Evolutionary conservation across 2,113 vertebrate genomes (phyloP).

Genomic region (Tragelaphus buxtoni): DNA sequence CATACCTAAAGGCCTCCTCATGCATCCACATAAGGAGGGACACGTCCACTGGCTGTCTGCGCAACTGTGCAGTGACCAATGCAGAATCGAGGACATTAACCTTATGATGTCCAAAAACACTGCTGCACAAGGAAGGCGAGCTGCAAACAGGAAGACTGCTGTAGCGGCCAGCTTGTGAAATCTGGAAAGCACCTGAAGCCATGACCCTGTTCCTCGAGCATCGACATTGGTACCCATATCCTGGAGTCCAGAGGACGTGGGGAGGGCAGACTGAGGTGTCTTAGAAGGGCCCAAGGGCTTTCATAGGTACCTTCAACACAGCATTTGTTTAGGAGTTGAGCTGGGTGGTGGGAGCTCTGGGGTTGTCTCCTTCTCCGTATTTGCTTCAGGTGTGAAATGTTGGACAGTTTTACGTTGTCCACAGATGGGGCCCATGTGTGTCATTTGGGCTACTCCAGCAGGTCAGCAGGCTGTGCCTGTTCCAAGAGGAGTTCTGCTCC

Average conservation of each 20-base stretch:
- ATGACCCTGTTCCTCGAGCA: rapidly evolving
- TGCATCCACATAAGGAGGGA: neutral
- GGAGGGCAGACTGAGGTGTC: neutral
- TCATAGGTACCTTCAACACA: neutral
- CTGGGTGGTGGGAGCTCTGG: neutral
- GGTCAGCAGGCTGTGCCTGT: neutral
- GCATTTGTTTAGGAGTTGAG: neutral
- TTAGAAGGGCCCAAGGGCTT: neutral
- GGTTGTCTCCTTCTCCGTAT: neutral
- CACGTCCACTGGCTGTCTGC: rapidly evolving
- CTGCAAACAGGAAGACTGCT: neutral
- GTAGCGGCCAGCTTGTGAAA: too few relatives aligned
- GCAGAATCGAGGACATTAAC: neutral
- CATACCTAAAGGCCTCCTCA: neutral
- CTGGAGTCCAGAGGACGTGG: neutral
- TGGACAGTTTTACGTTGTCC: neutral
- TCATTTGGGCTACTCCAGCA: neutral
- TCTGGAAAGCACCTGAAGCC: neutral
- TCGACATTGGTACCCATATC: neutral
- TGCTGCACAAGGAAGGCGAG: neutral
- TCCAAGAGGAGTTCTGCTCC: neutral
- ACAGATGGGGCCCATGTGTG: rapidly evolving
- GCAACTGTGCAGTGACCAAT: neutral
- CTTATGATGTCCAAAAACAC: neutral
- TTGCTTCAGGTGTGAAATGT: neutral